Evolutionary conservation across 2,797 vertebrate species (phyloP).

Genomic region (Acanthiza pusilla): DNA sequence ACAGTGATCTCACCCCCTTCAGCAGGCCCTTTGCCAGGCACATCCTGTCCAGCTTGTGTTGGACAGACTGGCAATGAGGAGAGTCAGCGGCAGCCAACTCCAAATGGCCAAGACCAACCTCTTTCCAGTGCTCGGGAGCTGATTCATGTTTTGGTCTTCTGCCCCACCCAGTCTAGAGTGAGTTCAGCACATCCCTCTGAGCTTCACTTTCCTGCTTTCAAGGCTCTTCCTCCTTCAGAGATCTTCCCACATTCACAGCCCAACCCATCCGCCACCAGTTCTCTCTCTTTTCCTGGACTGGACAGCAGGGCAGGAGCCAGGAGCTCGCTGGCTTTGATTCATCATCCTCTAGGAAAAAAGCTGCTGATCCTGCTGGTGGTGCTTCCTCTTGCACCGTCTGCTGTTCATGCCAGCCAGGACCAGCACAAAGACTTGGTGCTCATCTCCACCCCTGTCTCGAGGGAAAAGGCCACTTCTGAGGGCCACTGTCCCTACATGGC

Average conservation of each 20-base stretch:
- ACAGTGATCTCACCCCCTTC: neutral
- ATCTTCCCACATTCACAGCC: neutral
- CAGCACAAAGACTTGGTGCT: neutral
- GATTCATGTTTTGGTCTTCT: slow-evolving; percentile 41
- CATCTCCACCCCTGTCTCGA: neutral
- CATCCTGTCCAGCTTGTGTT: slow-evolving; percentile 1
- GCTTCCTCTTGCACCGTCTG: slow-evolving; percentile 14
- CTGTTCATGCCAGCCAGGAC: neutral
- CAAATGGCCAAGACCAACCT: slow-evolving; percentile 5
- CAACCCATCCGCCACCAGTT: neutral
- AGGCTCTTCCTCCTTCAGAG: neutral
- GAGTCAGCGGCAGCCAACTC: neutral
- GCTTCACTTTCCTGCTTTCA: neutral
- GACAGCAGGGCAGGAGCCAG: slow-evolving; percentile 27
- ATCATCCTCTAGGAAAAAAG: slow-evolving; percentile 36
- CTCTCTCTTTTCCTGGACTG: slow-evolving; percentile 5
- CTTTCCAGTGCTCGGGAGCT: neutral
- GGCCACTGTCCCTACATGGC: neutral
- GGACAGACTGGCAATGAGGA: neutral
- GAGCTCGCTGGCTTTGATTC: slow-evolving; percentile 13
- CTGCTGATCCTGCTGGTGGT: neutral
- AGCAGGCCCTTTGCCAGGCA: neutral
- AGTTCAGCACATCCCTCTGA: neutral
- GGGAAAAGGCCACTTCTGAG: neutral
- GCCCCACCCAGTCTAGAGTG: slow-evolving; percentile 9